Evolutionary conservation across 2,888 invertebrate species (phyloP).

Genomic region (Drosophila prolongata): DNA sequence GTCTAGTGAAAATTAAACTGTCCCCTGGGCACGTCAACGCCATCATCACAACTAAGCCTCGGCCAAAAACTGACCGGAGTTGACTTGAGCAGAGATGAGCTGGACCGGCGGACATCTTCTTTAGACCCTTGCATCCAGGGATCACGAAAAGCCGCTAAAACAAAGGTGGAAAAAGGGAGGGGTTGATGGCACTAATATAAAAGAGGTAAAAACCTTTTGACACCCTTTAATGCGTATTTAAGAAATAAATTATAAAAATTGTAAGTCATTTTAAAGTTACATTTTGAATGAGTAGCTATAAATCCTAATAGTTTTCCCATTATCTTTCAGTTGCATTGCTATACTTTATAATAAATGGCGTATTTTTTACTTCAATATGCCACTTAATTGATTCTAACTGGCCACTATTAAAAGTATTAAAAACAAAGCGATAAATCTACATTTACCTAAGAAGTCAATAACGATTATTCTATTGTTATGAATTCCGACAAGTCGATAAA

Average conservation of each 20-base stretch:
- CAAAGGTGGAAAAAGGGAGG: conserved; percentile 1
- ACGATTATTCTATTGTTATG: conserved; percentile 1
- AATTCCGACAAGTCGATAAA: conserved; percentile 13
- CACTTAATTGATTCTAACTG: not conserved
- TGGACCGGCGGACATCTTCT: conserved; percentile 61
- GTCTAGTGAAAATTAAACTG: conserved; percentile 78
- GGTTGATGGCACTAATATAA: not conserved
- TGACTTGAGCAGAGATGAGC: conserved; percentile 12
- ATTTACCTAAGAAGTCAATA: conserved; percentile 1
- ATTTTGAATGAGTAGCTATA: too few relatives aligned
- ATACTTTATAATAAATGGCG: too few relatives aligned
- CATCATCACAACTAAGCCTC: conserved; percentile 33
- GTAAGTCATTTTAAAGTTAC: too few relatives aligned
- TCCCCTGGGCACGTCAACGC: conserved; percentile 75
- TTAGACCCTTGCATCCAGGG: conserved; percentile 34
- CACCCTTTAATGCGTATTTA: not conserved
- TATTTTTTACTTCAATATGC: not conserved
- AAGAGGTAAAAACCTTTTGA: not conserved
- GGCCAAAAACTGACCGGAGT: conserved; percentile 31
- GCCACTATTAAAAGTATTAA: not conserved
- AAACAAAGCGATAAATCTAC: conserved; percentile 10
- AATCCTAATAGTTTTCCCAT: too few relatives aligned
- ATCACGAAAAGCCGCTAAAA: conserved; percentile 28
- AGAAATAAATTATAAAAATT: not conserved
- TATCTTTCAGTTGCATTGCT: too few relatives aligned